Evolutionary conservation across 2,113 vertebrate species (phyloP).

Genomic region (Hydrochoerus hydrochaeris): DNA sequence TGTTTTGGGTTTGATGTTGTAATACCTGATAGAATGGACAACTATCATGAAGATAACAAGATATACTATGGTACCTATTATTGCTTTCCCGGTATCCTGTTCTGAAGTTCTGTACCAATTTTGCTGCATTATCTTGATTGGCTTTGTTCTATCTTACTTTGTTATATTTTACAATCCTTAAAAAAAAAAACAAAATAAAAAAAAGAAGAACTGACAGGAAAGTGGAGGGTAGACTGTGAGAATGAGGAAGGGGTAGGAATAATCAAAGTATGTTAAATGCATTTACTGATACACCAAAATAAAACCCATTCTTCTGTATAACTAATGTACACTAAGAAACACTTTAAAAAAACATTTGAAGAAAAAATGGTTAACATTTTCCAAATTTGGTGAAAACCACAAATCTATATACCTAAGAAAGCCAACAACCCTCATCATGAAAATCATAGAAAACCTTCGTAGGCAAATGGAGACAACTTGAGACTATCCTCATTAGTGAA

Average conservation of each 20-base stretch:
- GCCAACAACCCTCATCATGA: neutral
- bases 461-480: too few relatives aligned
- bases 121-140: too few relatives aligned
- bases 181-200: neutral
- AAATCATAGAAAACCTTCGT: too few relatives aligned
- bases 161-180: too few relatives aligned
- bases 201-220: neutral
- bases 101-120: too few relatives aligned
- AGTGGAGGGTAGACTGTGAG: neutral
- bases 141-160: too few relatives aligned
- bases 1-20: too few relatives aligned
- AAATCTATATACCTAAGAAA: neutral
- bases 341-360: neutral
- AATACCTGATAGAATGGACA: too few relatives aligned
- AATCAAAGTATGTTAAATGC: neutral
- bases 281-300: neutral
- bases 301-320: neutral
- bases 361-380: neutral
- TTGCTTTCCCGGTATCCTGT: too few relatives aligned
- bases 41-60: too few relatives aligned
- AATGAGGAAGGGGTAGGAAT: neutral
- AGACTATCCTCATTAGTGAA: too few relatives aligned
- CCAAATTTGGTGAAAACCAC: neutral
- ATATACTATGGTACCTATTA: too few relatives aligned
- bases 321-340: neutral